A percentile compares a stretch with the other conserved stretches of the same genome.
phyloP scores from a whole-genome alignment of 2,888 invertebrate genomes.

The Lacanobia oleracea region DNA sequence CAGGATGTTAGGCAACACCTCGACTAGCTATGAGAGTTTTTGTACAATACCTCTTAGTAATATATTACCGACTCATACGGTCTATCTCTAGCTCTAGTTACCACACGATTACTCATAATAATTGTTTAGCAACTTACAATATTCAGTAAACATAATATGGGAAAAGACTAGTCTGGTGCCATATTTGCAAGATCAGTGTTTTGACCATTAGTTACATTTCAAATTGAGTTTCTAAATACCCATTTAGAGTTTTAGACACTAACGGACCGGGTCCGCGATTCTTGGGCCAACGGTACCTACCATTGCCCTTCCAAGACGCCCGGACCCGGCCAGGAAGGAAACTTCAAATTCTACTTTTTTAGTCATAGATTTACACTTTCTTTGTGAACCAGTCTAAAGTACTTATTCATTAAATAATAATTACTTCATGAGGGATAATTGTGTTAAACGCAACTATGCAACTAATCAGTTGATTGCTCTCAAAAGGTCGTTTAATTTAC shows the following conservation, averaged over 20 bases:
- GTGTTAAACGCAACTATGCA: too few species aligned
- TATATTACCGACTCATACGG: neutral
- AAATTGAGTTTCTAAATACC: neutral
- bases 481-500: too few species aligned
- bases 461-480: too few species aligned
- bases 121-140: too few species aligned
- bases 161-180: too few species aligned
- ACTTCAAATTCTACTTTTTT: neutral
- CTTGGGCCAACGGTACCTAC: too few species aligned
- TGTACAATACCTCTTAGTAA: constrained; percentile 1
- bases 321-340: neutral
- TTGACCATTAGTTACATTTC: neutral
- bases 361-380: neutral
- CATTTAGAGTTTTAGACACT: too few species aligned
- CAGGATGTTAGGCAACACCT: constrained; percentile 18
- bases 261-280: too few species aligned
- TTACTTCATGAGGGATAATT: neutral
- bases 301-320: neutral
- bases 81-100: neutral
- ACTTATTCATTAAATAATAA: neutral
- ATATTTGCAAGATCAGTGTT: too few species aligned
- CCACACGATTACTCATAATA: too few species aligned
- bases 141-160: too few species aligned
- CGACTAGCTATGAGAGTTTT: neutral
- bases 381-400: neutral